Percentiles rank a stretch among this genome's conserved stretches.
Evolutionary conservation across 37 sponge, comb jelly and placozoan genomes (phyloP).

Genomic region (Crambe crambe): DNA sequence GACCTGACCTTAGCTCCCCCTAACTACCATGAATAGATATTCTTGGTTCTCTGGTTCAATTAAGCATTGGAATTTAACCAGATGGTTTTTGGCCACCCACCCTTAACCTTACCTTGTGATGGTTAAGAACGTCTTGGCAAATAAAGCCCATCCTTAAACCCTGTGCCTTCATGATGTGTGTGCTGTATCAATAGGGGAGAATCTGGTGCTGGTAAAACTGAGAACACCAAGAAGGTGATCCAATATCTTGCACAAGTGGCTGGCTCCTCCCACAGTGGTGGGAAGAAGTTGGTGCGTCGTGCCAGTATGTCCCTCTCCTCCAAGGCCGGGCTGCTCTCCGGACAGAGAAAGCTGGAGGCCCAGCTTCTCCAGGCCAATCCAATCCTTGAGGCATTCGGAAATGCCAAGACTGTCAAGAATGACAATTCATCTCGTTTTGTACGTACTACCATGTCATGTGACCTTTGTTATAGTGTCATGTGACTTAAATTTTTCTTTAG

Average conservation of each 20-base stretch:
- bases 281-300: conserved; percentile 50
- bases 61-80: too few relatives aligned
- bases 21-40: too few relatives aligned
- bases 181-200: conserved; percentile 68
- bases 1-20: too few relatives aligned
- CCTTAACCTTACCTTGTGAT: too few relatives aligned
- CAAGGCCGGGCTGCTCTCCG: conserved; percentile 71
- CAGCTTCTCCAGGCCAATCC: conserved; percentile 99
- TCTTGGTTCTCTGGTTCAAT: too few relatives aligned
- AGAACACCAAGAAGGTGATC: conserved; percentile 81
- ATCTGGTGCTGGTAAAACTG: conserved; percentile 93
- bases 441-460: conserved; percentile 32
- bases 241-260: conserved; percentile 86
- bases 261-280: conserved; percentile 19
- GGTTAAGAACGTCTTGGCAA: too few relatives aligned
- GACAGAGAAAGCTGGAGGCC: conserved; percentile 95
- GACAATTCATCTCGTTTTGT: conserved; percentile 99
- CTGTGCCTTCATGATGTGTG: background rate
- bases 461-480: background rate
- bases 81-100: too few relatives aligned
- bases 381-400: conserved; percentile 98
- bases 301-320: conserved; percentile 64
- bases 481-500: conserved; percentile 29
- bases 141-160: background rate
- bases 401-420: conserved; percentile 99